Conservation (phyloP, 2,888 invertebrate genomes). For the Melinaea marsaeus region DNA sequence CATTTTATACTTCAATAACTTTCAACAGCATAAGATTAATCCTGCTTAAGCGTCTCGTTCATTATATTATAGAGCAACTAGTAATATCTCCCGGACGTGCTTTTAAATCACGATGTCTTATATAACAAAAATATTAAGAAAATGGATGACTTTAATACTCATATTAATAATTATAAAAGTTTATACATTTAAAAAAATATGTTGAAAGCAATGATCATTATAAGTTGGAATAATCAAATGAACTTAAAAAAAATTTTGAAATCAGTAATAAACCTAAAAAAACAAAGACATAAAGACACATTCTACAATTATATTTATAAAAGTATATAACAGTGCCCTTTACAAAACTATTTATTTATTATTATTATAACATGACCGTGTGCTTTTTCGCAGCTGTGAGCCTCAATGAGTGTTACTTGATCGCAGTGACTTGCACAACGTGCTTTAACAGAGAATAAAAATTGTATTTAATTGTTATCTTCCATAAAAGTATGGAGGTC, state of each 20-base stretch:
- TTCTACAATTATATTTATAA: not conserved
- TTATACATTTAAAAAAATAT: too few relatives aligned
- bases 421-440: conserved; percentile 13
- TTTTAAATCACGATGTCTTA: not conserved
- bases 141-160: too few relatives aligned
- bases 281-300: not conserved
- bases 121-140: too few relatives aligned
- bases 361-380: conserved; percentile 9
- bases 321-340: not conserved
- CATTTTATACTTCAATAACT: conserved; percentile 17
- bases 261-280: too few relatives aligned
- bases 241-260: too few relatives aligned
- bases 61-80: not conserved
- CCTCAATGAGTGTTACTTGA: conserved; percentile 13
- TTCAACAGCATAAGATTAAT: conserved; percentile 21
- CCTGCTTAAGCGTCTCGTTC: conserved; percentile 11
- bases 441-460: too few relatives aligned
- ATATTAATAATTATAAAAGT: too few relatives aligned
- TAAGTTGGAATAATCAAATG: too few relatives aligned
- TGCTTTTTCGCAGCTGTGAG: conserved; percentile 8
- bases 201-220: too few relatives aligned
- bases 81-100: not conserved
- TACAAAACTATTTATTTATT: not conserved
- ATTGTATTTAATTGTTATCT: too few relatives aligned
- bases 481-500: too few relatives aligned